These are phyloP conservation scores for Brachyalestes nurse DNA, from an alignment of 2,797 vertebrate genomes.

Conservation along the genomic window DNA sequence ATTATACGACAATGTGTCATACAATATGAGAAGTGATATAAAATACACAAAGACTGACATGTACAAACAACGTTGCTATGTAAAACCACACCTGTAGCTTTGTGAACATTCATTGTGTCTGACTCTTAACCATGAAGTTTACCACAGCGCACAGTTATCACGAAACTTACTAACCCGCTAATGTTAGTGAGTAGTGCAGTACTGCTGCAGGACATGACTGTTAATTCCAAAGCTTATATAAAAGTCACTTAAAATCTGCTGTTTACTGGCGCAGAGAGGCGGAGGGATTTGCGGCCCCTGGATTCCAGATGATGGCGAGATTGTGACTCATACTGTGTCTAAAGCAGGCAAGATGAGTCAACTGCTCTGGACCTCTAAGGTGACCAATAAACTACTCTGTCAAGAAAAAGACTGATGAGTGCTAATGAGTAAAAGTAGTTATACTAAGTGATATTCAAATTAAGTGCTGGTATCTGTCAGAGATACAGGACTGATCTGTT, in stretches of 20 bases:
- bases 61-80: background rate
- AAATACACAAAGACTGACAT: background rate
- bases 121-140: background rate
- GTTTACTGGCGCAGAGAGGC: conserved; percentile 67
- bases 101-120: background rate
- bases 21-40: background rate
- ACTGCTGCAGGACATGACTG: background rate
- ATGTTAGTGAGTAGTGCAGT: too few species aligned
- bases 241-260: background rate
- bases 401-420: background rate
- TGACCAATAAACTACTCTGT: conserved; percentile 32
- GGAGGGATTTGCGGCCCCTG: conserved; percentile 80
- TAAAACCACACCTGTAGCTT: background rate
- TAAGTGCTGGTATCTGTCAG: too few species aligned
- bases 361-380: conserved; percentile 82
- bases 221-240: background rate
- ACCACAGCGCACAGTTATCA: background rate
- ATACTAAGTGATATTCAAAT: background rate
- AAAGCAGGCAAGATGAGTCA: conserved; percentile 80
- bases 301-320: conserved; percentile 83
- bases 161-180: background rate
- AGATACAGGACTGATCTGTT: too few species aligned
- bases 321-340: conserved; percentile 82
- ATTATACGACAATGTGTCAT: background rate
- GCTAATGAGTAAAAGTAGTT: too few species aligned